Conservation (phyloP, 2,797 vertebrate species). For the Neosilurus mollespiculum region DNA sequence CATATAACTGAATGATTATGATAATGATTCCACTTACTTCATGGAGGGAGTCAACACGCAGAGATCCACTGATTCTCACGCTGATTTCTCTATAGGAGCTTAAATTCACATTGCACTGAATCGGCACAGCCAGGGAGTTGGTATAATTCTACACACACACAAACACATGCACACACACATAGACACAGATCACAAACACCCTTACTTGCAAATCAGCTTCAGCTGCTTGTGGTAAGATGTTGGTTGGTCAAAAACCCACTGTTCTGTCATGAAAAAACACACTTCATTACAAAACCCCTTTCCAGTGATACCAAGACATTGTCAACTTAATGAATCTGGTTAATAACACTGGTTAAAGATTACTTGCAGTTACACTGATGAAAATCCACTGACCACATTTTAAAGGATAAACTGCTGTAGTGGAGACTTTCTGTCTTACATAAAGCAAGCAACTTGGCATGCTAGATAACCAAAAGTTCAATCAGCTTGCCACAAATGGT, state of each 20-base stretch:
- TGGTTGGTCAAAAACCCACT: constrained; percentile 3
- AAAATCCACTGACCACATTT: constrained; percentile 34
- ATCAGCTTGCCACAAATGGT: constrained; percentile 30
- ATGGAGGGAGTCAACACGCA: constrained; percentile 83
- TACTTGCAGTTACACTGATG: constrained; percentile 44
- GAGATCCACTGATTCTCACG: constrained; percentile 76
- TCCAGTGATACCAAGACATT: constrained; percentile 40
- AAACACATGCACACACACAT: constrained; percentile 8
- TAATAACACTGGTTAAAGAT: constrained; percentile 30
- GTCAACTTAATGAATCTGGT: constrained; percentile 41
- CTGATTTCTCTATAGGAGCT: constrained; percentile 77
- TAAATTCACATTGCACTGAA: constrained; percentile 82
- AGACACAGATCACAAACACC: constrained; percentile 12
- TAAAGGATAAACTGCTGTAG: constrained; percentile 38
- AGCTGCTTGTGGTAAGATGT: constrained; percentile 39
- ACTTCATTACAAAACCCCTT: constrained; percentile 24
- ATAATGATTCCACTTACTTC: constrained; percentile 74
- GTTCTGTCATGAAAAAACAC: background rate
- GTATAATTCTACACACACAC: constrained; percentile 81
- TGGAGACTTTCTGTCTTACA: constrained; percentile 39
- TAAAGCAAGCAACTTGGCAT: constrained; percentile 38
- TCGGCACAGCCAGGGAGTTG: constrained; percentile 82
- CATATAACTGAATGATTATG: background rate
- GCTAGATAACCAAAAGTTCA: constrained; percentile 28
- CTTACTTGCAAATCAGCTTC: constrained; percentile 30